Evolutionary conservation across 2,113 vertebrate genomes (phyloP).

Genomic region (Daboia siamensis): DNA sequence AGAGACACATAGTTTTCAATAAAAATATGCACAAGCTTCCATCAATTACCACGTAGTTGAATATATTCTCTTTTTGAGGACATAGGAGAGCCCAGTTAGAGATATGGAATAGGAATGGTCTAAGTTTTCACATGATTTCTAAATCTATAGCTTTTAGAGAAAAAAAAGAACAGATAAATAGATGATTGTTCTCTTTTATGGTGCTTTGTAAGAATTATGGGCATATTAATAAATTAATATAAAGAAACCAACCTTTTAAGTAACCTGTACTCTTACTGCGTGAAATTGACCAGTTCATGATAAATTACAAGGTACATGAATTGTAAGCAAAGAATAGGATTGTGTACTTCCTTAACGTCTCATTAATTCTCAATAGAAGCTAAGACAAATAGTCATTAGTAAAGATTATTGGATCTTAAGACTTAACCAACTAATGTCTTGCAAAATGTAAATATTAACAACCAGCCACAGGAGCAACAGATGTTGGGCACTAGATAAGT

Average conservation of each 20-base stretch:
- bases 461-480: constrained; percentile 9
- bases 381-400: constrained; percentile 42
- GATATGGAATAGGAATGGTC: background rate
- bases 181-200: background rate
- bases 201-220: constrained; percentile 10
- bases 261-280: constrained; percentile 24
- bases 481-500: constrained; percentile 6
- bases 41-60: background rate
- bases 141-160: background rate
- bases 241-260: constrained; percentile 24
- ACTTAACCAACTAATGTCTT: constrained; percentile 42
- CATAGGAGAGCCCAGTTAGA: background rate
- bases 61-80: background rate
- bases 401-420: constrained; percentile 45
- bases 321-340: constrained; percentile 26
- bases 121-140: background rate
- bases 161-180: background rate
- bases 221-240: constrained; percentile 37
- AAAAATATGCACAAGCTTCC: background rate
- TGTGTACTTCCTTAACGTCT: constrained; percentile 34
- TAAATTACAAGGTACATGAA: constrained; percentile 24
- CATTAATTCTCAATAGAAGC: constrained; percentile 47
- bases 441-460: constrained; percentile 45
- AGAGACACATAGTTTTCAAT: background rate
- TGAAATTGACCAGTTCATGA: background rate